Percentiles rank a stretch among this genome's conserved stretches.
Conservation (phyloP, 2,888 invertebrate species). For the Hesperia comma region DNA sequence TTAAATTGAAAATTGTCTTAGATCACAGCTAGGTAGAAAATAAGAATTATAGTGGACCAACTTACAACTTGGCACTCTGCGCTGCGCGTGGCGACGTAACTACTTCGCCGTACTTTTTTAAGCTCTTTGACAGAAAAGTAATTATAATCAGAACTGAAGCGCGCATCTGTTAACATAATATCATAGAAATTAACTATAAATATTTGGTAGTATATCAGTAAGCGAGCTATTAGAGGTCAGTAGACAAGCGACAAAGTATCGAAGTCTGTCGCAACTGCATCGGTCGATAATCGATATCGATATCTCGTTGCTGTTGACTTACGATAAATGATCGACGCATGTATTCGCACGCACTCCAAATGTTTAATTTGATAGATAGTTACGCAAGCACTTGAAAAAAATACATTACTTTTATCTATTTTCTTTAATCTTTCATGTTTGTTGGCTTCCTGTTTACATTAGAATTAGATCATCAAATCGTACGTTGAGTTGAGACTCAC, state of each 20-base stretch:
- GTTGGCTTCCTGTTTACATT: constrained; percentile 42
- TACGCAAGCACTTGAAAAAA: constrained; percentile 42
- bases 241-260: constrained; percentile 62
- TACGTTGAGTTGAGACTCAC: not conserved
- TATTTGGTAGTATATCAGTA: not conserved
- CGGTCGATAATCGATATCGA: constrained; percentile 71
- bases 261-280: constrained; percentile 68
- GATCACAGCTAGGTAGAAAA: too few species aligned
- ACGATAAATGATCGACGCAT: constrained; percentile 67
- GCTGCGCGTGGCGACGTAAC: too few species aligned
- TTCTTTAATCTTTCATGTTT: constrained; percentile 30
- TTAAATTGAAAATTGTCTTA: too few species aligned
- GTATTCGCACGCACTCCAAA: constrained; percentile 70
- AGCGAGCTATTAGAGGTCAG: constrained; percentile 58
- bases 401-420: constrained; percentile 16
- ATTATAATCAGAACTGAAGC: not conserved
- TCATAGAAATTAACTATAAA: not conserved
- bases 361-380: constrained; percentile 60
- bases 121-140: too few species aligned
- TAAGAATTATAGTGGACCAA: too few species aligned
- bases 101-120: too few species aligned
- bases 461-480: not conserved
- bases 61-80: too few species aligned
- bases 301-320: constrained; percentile 65
- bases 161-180: not conserved